These are phyloP conservation scores for Lipotes vexillifer DNA, from an alignment of 2,113 vertebrate genomes.

Conservation along the genomic window DNA sequence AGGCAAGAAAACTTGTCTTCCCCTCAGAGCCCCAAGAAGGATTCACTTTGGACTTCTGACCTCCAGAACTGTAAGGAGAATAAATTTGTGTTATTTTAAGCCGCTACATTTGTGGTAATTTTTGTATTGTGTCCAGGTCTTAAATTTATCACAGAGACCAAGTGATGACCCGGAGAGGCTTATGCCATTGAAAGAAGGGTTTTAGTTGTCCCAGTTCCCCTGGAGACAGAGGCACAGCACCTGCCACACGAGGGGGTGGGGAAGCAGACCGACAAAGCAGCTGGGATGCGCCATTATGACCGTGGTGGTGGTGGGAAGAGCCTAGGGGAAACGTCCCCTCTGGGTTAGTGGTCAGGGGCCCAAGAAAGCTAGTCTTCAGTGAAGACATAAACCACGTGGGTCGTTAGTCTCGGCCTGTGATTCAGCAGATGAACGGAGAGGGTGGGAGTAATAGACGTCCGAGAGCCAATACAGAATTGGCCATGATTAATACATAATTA, in stretches of 20 bases:
- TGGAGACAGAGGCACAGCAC: rapidly evolving
- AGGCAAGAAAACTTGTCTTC: rapidly evolving
- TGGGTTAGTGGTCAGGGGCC: neutral
- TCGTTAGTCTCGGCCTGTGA: neutral
- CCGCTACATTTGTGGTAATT: rapidly evolving
- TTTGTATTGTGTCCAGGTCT: neutral
- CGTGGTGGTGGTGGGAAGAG: rapidly evolving
- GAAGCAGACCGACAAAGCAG: neutral
- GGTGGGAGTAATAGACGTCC: rapidly evolving
- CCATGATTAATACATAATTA: neutral
- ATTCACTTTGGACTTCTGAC: too few species aligned
- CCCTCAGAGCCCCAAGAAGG: neutral
- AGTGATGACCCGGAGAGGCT: neutral
- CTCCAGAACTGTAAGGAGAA: neutral
- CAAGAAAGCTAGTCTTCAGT: neutral
- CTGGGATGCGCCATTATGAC: too few species aligned
- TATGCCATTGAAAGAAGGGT: neutral
- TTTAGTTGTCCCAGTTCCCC: neutral
- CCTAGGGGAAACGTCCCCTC: rapidly evolving
- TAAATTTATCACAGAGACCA: neutral
- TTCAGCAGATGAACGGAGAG: rapidly evolving
- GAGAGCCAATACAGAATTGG: neutral
- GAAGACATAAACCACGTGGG: neutral
- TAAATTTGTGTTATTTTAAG: neutral
- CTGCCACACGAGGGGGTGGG: rapidly evolving